Percentiles rank a stretch among this genome's conserved stretches.
Evolutionary conservation across 1,140 invertebrate species (phyloP).

Genomic region (Sipha flava): DNA sequence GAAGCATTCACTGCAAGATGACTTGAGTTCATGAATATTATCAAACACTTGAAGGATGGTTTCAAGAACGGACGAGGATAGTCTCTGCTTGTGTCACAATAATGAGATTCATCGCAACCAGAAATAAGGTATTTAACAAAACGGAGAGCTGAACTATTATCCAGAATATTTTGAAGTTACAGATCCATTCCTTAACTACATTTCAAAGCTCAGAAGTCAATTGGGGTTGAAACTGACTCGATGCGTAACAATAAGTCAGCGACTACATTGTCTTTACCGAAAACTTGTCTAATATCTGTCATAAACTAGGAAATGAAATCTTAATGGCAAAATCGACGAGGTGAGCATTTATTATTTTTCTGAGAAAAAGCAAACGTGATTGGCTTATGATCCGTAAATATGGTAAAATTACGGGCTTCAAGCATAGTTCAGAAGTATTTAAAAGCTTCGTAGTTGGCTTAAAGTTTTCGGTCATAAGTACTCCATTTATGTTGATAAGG

Average conservation of each 20-base stretch:
- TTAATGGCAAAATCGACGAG: conserved; percentile 35
- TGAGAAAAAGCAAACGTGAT: conserved; percentile 39
- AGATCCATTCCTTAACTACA: not conserved
- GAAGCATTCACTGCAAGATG: not conserved
- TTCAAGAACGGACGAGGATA: not conserved
- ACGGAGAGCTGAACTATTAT: not conserved
- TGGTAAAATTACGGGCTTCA: conserved; percentile 42
- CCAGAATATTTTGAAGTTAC: not conserved
- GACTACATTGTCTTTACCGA: not conserved
- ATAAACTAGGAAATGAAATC: conserved; percentile 35
- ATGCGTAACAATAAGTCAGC: not conserved
- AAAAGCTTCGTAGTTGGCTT: conserved; percentile 45
- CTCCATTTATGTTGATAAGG: conserved; percentile 34
- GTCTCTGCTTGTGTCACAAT: not conserved
- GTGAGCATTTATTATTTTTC: conserved; percentile 39
- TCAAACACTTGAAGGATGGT: not conserved
- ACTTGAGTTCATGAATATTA: not conserved
- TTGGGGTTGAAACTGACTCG: not conserved
- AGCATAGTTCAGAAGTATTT: conserved; percentile 43
- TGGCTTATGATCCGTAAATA: conserved; percentile 45
- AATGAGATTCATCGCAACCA: not conserved
- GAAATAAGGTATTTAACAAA: not conserved
- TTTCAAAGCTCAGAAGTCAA: not conserved
- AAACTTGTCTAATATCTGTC: conserved; percentile 30
- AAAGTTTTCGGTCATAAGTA: conserved; percentile 46